Base-by-base conservation (phyloP, 2,888 invertebrate genomes). In the Norana najaformis region DNA sequence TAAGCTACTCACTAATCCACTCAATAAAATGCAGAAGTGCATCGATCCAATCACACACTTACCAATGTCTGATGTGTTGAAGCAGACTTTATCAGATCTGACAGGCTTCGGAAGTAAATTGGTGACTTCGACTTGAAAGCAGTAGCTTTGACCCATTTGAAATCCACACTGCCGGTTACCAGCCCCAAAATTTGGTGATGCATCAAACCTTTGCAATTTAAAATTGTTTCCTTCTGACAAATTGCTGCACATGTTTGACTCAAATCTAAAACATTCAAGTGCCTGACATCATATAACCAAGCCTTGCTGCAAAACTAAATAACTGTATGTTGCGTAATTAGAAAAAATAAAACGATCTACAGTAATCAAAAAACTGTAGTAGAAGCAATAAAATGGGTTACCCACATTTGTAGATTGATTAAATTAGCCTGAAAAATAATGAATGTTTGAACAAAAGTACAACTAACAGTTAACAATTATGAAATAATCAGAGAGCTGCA, bases 21-120 rank as follows among this genome's bases (percentile, higher is more conserved):
- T 30, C 53, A 53, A 69, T n/a, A 69, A 69, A 4, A 69, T 11
- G n/a, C 69, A 69, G 69, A 69, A n/a, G n/a, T 69, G 30, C 69
- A n/a, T 69, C 69, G n/a, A n/a, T 69, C 69, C 16, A 69, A 11
- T 69, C 85, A 35, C 5, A 35, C 13, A 85, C 85, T 85, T 36
- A 85, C 85, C 85, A 16, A 85, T 85, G 85, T 85, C 85, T 36
- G 85, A 85, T 36, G 85, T 85, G 85, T 37, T 35, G 37, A 85
- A 36, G 23, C 37, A 85, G 37, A 85, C 35, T 35, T 36, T 23
- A 23, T 85, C 85, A 36, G 85, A 85, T 85, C 36, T 85, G 5
- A 85, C 36, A 36, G 35, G 35, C 35, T 23, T 23, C 23, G 3
- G 16, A 37, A 85, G 35, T 85, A 35, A 1, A 85, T 85, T 85